Evolutionary conservation across 1,140 invertebrate species (phyloP), one percentile per base, ranked within the genome.

Genomic region (Conus betulinus): DNA sequence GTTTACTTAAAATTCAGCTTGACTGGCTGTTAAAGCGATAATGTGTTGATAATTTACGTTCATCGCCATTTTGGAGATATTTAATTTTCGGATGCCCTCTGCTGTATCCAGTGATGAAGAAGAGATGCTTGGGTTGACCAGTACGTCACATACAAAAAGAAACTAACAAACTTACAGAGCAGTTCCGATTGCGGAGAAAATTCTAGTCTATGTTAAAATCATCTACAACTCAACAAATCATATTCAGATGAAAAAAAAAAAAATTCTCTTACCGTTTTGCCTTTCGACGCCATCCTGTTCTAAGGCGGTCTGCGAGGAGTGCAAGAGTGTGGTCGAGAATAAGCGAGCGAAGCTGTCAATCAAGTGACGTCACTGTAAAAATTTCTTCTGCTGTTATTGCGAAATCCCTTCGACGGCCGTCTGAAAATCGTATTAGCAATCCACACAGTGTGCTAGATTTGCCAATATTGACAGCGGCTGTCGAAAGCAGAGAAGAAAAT

Each of bases 291-390:
- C 78, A 79, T 79, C 78, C 78, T 79, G 78, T 15, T 10, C 78
- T 79, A 8, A 52, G 20, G 11, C 78, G 20, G 78, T 79, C 78
- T 79, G 51, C 78, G 27, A 52, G 51, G 5, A 51, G 78, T 17
- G 78, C 51, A 71, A n/a, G 23, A 71, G 27, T 15, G 78, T 79
- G 27, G 78, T 79, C 27, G 78, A 52, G 27, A 79, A 20, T 79
- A 79, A 79, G 10, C 39, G 27, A 52, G 78, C 27, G 27, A 5
- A 79, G 78, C 78, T 79, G 78, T 79, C 78, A 79, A 79, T 79
- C 78, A 79, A 79, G 39, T 79, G 78, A 79, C 78, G 78, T 79
- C 78, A 79, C 78, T 79, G 78, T 79, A 17, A 39, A 79, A 79
- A 71, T 20, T 10, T 79, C 78, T 52, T 79, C 13, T 51, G 51